Evolutionary conservation across 1,140 invertebrate genomes (phyloP).

Genomic region (Phymastichus coffea): DNA sequence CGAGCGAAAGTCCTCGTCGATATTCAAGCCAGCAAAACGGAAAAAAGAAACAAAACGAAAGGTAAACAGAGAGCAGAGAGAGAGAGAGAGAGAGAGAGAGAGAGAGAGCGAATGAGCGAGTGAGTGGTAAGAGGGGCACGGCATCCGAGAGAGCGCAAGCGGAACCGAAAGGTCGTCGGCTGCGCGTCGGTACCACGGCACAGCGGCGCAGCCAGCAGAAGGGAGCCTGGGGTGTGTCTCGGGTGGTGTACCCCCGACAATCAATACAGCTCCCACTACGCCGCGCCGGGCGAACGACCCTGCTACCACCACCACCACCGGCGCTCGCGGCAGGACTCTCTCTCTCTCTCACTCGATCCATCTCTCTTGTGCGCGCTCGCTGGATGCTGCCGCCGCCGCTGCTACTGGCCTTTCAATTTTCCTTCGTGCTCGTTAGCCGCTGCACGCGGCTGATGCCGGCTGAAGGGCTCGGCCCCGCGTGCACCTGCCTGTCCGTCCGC

Average conservation of each 20-base stretch:
- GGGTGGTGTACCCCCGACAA: not conserved
- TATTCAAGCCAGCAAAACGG: too few relatives aligned
- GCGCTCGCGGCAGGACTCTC: not conserved
- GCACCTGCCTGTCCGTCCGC: not conserved
- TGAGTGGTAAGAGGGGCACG: too few relatives aligned
- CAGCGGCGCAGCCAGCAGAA: not conserved
- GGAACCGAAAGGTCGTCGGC: too few relatives aligned
- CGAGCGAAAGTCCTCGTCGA: not conserved
- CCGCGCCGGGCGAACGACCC: not conserved
- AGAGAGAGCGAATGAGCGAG: too few relatives aligned
- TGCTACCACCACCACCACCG: not conserved
- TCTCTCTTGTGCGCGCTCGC: constrained; percentile 27
- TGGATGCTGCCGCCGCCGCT: constrained; percentile 22
- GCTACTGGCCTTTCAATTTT: constrained; percentile 20
- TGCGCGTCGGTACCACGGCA: too few relatives aligned
- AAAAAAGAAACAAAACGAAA: constrained; percentile 5
- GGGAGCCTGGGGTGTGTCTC: not conserved
- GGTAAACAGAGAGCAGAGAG: constrained; percentile 11
- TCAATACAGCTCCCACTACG: not conserved
- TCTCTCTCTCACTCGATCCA: too few relatives aligned
- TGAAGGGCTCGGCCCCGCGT: too few relatives aligned
- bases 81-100: not conserved
- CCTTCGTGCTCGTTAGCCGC: not conserved
- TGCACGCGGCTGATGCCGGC: not conserved
- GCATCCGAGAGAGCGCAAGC: too few relatives aligned